phyloP scores from a whole-genome alignment of 2,113 vertebrate species.

The Lamprologus lemairii region DNA sequence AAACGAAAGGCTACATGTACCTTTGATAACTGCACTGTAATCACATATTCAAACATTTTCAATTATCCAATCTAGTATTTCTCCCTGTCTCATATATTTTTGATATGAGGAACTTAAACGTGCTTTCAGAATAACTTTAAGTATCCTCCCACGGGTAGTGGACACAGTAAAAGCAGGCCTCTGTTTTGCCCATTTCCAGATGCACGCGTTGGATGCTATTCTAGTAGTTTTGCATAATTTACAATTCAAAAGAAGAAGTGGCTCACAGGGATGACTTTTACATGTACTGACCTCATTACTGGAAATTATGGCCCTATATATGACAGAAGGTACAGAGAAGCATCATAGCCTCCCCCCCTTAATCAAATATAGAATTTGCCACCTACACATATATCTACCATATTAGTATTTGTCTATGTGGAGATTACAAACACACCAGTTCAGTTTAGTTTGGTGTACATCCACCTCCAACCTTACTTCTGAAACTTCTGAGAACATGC shows the following conservation, averaged over 20 bases:
- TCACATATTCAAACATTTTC: neutral
- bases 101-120: neutral
- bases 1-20: neutral
- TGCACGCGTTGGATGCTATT: neutral
- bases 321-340: neutral
- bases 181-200: neutral
- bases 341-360: neutral
- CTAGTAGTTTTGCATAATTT: neutral
- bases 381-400: neutral
- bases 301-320: neutral
- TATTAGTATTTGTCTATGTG: neutral
- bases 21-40: neutral
- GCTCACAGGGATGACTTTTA: neutral
- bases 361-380: neutral
- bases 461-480: neutral
- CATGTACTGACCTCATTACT: neutral
- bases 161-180: neutral
- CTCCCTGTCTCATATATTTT: neutral
- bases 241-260: neutral
- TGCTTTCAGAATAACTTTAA: neutral
- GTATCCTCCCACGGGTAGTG: neutral
- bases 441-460: neutral
- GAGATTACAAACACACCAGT: neutral
- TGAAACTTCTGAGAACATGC: neutral
- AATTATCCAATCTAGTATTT: neutral